Evolutionary conservation across 2,888 invertebrate species (phyloP), one percentile per base, ranked within the genome.

Genomic region (Apomyelois bistriatella): DNA sequence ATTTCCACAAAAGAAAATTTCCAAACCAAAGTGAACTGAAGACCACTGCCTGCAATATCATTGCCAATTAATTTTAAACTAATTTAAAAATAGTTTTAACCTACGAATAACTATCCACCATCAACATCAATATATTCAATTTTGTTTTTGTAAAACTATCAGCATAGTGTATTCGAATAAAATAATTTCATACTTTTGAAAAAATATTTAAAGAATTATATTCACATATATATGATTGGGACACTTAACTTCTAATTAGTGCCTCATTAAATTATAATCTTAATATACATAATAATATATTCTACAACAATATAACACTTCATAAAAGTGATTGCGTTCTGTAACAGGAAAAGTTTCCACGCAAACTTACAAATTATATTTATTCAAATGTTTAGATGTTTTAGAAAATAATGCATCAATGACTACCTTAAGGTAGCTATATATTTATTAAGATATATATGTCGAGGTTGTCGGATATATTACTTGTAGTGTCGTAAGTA

Each of bases 41-140:
- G 5, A 32, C 32, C 5, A 32, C 46, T 32, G 16, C 46, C 32
- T 16, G 46, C 15, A 9, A 1, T 16, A 30, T 2, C 8, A 15
- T 12, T 10, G 30, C 46, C 16, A 3, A 22, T 22, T 22, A 22
- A 22, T 22, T 22, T 22, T 22, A 22, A 22, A 22, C 22, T 15
- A 57, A 55, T 60, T 61, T 58, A 59, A 55, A 55, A 64, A 58
- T 62, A 64, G 55, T 63, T 62, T 60, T 58, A 64, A 63, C 61
- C 57, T 66, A 64, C 62, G 53, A 70, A 70, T 60, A 65, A 60
- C 65, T 60, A 56, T 47, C 48, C 53, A 51, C 53, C 37, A 46
- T 56, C 58, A 63, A 61, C 56, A 61, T 62, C 57, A 55, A 58
- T 58, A 61, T 61, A 62, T 65, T 59, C 61, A 58, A 61, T 64